phyloP scores from a whole-genome alignment of 1,140 invertebrate genomes.

The Lordiphosa stackelbergi region DNA sequence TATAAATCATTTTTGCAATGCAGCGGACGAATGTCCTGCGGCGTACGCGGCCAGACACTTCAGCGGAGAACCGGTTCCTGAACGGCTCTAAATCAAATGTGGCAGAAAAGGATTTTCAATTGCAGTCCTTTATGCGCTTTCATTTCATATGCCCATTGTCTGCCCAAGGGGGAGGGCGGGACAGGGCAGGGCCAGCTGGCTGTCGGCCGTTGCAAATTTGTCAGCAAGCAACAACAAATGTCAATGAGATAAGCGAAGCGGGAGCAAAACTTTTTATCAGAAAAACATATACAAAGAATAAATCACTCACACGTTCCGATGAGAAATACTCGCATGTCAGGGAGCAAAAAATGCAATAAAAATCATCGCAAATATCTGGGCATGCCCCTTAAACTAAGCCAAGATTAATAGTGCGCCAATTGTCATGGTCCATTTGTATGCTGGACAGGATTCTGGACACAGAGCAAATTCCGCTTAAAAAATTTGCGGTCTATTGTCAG shows the following conservation, averaged over 20 bases:
- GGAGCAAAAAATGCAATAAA: constrained; percentile 56
- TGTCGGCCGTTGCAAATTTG: constrained; percentile 56
- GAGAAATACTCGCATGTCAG: constrained; percentile 6
- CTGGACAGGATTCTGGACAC: constrained; percentile 20
- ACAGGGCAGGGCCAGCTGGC: background rate
- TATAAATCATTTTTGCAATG: constrained; percentile 48
- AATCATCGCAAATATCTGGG: constrained; percentile 44
- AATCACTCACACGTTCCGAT: constrained; percentile 52
- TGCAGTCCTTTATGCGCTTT: constrained; percentile 31
- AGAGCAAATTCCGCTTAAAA: constrained; percentile 49
- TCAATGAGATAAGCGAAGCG: constrained; percentile 58
- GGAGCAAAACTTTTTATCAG: constrained; percentile 57
- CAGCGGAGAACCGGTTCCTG: constrained; percentile 44
- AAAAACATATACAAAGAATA: constrained; percentile 37
- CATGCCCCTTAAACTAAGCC: constrained; percentile 29
- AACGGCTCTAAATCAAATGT: constrained; percentile 8
- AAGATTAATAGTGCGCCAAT: constrained; percentile 59
- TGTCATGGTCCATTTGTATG: constrained; percentile 56
- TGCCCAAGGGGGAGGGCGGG: constrained; percentile 3
- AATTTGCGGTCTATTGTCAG: constrained; percentile 61
- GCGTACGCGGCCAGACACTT: constrained; percentile 39
- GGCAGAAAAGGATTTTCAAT: constrained; percentile 19
- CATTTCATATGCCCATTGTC: constrained; percentile 56
- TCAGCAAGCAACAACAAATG: constrained; percentile 56
- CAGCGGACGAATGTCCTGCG: constrained; percentile 44